Evolutionary conservation across 2,888 invertebrate genomes (phyloP), one percentile per base, ranked within the genome.

Genomic region (Argyra leucocephala): DNA sequence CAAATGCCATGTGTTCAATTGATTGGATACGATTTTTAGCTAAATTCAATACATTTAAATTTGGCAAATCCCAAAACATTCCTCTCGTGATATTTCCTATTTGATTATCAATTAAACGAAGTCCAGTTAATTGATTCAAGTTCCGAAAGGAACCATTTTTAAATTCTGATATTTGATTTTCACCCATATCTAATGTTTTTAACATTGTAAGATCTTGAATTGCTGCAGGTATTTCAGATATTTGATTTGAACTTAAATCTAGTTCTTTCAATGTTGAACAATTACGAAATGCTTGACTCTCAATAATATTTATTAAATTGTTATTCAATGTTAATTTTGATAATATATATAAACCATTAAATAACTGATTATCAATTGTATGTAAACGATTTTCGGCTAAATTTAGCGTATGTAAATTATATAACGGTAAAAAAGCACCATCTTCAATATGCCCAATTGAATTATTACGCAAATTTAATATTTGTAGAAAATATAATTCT

Each of bases 41-140:
- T 68, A 93, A 83, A 82, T 95, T 94, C 23, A 95, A 81, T 61
- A 93, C 91, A 81, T 91, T 91, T 73, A 93, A 81, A 71, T 88
- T 88, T 3, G 89, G 90, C 76, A 93, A 80, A 76, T 92, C 91
- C 86, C 89, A 89, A 75, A 94, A 88, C 91, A 91, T 93, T 71
- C 89, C 92, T 70, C 85, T 86, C 63, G 89, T 89, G 69, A 91
- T 83, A 81, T 90, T 93, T 65, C 90, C 91, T 75, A 91, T 90
- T 76, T 90, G 88, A 81, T 96, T 96, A 74, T 93, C 92, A 72
- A 95, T 93, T 73, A 96, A 77, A 64, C 94, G 85, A 66, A 97
- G 81, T 22, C 93, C 91, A 65, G 91, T 92, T 71, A 97, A 83
- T 79, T 93, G 91, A 72, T 89, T 87, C 64, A 96, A 82, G 76